These are phyloP conservation scores for Gila robusta DNA, from an alignment of 2,797 vertebrate species.

Conservation along the genomic window DNA sequence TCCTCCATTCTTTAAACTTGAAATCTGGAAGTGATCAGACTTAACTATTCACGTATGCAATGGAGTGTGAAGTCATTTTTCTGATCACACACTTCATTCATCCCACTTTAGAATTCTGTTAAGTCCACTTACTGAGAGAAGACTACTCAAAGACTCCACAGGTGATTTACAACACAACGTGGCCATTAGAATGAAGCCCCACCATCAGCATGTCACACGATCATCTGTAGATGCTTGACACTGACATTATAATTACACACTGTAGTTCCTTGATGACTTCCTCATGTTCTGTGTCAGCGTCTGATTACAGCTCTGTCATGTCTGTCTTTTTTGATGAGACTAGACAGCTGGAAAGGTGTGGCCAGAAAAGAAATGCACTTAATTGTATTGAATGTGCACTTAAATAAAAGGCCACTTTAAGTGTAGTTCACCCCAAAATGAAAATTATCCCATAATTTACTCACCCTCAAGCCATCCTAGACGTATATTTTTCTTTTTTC, in stretches of 20 bases:
- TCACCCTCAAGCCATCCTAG: no score
- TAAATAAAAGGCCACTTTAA: not conserved
- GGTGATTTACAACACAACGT: conserved; percentile 11
- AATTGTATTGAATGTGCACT: not conserved
- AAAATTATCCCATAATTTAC: no score
- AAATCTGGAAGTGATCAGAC: conserved; percentile 18
- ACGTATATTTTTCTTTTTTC: no score
- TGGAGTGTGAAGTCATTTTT: not conserved
- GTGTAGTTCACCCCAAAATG: no score
- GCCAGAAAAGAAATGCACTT: not conserved
- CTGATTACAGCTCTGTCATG: conserved; percentile 17
- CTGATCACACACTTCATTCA: conserved; percentile 19
- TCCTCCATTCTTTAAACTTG: not conserved
- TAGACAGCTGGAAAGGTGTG: conserved; percentile 36
- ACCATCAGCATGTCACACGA: not conserved
- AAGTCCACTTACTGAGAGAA: not conserved
- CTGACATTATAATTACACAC: conserved; percentile 26
- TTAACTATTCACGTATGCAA: conserved; percentile 9
- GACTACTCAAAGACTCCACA: not conserved
- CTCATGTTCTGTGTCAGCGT: conserved; percentile 15
- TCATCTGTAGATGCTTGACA: conserved; percentile 25
- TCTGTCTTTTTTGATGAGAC: conserved; percentile 31
- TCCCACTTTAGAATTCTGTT: conserved; percentile 14
- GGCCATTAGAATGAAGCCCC: conserved; percentile 11
- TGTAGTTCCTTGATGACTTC: conserved; percentile 27